Evolutionary conservation across 2,113 vertebrate genomes (phyloP).

Genomic region (Talpa occidentalis): DNA sequence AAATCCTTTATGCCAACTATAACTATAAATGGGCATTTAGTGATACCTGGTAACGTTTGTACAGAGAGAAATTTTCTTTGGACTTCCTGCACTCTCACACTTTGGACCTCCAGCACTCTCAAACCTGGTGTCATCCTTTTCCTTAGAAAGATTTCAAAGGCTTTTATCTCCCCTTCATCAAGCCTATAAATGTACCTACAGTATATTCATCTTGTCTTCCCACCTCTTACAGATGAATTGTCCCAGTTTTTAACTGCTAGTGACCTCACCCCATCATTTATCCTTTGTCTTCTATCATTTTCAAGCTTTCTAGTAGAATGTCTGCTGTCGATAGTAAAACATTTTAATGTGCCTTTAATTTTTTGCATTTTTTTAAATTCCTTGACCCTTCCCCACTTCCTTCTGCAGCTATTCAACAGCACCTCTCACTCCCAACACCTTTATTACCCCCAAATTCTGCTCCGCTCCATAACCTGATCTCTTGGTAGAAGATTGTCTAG

Average conservation of each 20-base stretch:
- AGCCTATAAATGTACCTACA: not conserved
- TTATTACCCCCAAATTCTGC: not conserved
- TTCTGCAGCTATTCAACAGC: not conserved
- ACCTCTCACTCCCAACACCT: not conserved
- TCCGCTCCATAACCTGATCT: not conserved
- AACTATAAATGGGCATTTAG: not conserved
- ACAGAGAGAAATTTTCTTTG: not conserved
- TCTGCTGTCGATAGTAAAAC: not conserved
- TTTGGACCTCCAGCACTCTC: not conserved
- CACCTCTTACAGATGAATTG: not conserved
- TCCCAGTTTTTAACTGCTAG: not conserved
- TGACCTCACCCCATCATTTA: not conserved
- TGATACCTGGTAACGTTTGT: not conserved
- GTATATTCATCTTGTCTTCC: not conserved
- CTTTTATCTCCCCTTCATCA: not conserved
- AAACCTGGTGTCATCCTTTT: not conserved
- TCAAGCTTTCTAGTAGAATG: not conserved
- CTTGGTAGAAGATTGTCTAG: not conserved
- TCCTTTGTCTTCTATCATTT: not conserved
- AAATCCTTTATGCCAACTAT: not conserved
- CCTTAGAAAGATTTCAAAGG: not conserved
- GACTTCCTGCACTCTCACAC: not conserved
- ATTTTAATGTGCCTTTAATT: not conserved
- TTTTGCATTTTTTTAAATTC: not conserved
- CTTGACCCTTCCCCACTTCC: not conserved